A percentile compares a stretch with the other conserved stretches of the same genome.
These are phyloP conservation scores for Apodemia duryi DNA, from an alignment of 2,888 invertebrate species.

Conservation along the genomic window DNA sequence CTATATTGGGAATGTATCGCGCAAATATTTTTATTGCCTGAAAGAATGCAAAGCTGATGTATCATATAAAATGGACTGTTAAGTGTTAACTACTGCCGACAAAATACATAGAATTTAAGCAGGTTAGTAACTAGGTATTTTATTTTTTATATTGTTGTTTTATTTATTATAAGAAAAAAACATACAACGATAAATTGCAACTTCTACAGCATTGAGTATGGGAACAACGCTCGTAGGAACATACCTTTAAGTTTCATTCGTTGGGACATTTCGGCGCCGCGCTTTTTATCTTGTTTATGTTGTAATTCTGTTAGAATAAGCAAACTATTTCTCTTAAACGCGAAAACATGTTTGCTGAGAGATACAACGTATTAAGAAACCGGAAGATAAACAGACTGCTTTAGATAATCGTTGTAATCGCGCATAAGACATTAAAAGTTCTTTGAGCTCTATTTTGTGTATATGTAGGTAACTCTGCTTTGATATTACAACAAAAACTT, in stretches of 20 bases:
- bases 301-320: conserved; percentile 44
- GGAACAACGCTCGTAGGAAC: conserved; percentile 29
- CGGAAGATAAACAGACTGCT: conserved; percentile 1
- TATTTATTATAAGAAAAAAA: no score
- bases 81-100: no score
- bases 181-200: no score
- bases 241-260: conserved; percentile 49
- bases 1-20: no score
- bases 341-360: conserved; percentile 19
- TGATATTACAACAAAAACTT: not conserved
- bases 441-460: not conserved
- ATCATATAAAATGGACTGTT: no score
- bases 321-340: conserved; percentile 40
- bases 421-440: conserved; percentile 3
- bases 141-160: no score
- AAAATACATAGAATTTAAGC: no score
- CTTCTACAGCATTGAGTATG: not conserved
- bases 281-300: conserved; percentile 65
- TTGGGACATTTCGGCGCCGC: conserved; percentile 52
- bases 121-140: no score
- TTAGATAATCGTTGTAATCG: conserved; percentile 1
- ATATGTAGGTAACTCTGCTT: not conserved
- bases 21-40: no score
- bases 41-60: no score
- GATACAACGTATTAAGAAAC: conserved; percentile 11